Evolutionary conservation across 2,113 vertebrate genomes (phyloP), one percentile per base, ranked within the genome.

Genomic region (Nothobranchius kuhntae): DNA sequence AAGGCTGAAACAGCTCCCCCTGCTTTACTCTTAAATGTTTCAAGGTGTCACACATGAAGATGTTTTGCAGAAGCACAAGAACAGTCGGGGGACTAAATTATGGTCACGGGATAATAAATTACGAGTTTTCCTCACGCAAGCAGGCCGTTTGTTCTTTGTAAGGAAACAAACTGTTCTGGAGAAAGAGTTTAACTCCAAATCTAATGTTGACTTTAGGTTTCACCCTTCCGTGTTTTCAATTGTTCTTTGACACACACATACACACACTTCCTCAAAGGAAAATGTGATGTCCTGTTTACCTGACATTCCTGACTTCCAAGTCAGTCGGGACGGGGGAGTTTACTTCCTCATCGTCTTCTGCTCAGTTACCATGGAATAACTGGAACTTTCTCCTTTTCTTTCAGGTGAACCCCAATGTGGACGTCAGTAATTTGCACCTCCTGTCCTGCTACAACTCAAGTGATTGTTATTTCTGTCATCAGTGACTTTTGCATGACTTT

Each of bases 221-320:
- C 83, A 82, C 86, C 90, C 89, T 91, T 92, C 91, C 89, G 73
- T 60, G 59, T 40, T 79, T 69, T 78, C 88, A 44, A 89, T 92
- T 93, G 90, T 93, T 90, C 85, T 73, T 76, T 73, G 53, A 73
- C 75, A 46, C 63, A 75, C 64, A 68, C 55, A 30, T 30, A 30
- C 64, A 68, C 55, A 12, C 36, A 53, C 77, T 93, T 93, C 91
- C 92, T 90, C 50, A 64, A 66, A 70, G 85, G 82, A 66, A 80
- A 59, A 66, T 40, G 24, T 58, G 58, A 44, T 48, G 60, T 84
- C 84, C 78, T 90, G 90, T 92, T 92, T 89, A 77, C 77, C 79
- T 83, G 77, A 53, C 71, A 78, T 88, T 87, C 75, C 68, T 53
- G 73, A 71, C 45, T 55, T 83, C 47, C 59, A 63, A 70, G 46